A percentile compares a stretch with the other conserved stretches of the same genome.
These are phyloP conservation scores for Lutjanus campechanus DNA, from an alignment of 2,797 vertebrate species.

Conservation along the genomic window DNA sequence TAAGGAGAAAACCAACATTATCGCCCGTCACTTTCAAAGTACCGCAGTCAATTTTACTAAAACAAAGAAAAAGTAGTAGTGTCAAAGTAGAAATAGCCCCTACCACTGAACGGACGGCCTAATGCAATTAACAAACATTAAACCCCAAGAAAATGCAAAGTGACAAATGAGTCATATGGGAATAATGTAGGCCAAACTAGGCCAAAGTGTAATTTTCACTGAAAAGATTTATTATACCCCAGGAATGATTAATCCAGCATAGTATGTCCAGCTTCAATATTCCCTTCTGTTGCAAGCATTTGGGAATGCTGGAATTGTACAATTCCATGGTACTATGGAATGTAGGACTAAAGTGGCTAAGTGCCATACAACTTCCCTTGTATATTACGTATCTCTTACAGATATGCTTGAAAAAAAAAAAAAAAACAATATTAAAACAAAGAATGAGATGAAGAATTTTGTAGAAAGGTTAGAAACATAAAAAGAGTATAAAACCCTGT, in stretches of 20 bases:
- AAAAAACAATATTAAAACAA: slow-evolving; percentile 14
- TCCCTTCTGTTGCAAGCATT: slow-evolving; percentile 39
- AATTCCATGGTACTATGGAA: slow-evolving; percentile 48
- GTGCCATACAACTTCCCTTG: slow-evolving; percentile 63
- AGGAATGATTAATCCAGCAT: slow-evolving; percentile 56
- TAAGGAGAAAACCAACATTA: not conserved
- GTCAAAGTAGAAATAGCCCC: slow-evolving; percentile 1
- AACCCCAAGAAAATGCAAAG: not conserved
- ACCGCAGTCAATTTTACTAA: slow-evolving; percentile 17
- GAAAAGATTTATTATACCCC: slow-evolving; percentile 40
- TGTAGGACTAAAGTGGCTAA: slow-evolving; percentile 79
- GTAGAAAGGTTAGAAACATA: slow-evolving; percentile 39
- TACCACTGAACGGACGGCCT: not conserved
- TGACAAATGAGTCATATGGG: not conserved
- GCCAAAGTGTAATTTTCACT: slow-evolving; percentile 25
- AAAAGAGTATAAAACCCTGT: not conserved
- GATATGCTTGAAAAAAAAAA: slow-evolving; percentile 13
- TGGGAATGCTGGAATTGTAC: slow-evolving; percentile 46
- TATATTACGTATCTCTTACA: slow-evolving; percentile 44
- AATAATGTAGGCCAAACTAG: slow-evolving; percentile 9
- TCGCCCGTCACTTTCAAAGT: slow-evolving; percentile 11
- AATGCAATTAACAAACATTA: not conserved
- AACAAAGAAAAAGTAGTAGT: not conserved
- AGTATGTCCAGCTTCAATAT: slow-evolving; percentile 40
- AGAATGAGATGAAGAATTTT: not conserved